phyloP scores from a whole-genome alignment of 2,888 invertebrate genomes.

The Operophtera brumata region DNA sequence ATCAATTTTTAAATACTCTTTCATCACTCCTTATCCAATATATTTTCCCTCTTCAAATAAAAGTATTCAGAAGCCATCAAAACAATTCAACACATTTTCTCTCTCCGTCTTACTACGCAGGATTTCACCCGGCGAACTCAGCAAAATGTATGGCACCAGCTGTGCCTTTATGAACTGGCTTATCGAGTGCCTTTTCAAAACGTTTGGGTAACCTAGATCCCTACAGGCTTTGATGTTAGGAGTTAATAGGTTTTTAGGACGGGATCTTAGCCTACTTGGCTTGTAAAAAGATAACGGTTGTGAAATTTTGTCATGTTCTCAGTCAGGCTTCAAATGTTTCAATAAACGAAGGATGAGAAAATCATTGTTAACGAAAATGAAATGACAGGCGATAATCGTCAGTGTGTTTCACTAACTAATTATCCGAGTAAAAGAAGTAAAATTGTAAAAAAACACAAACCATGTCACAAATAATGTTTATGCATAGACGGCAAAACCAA shows the following conservation, averaged over 20 bases:
- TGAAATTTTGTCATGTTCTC: neutral
- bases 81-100: conserved; percentile 7
- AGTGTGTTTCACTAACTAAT: no score
- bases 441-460: no score
- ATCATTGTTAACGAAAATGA: no score
- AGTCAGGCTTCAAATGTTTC: no score
- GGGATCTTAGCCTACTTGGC: neutral
- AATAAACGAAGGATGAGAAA: no score
- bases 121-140: conserved; percentile 3
- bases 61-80: conserved; percentile 1
- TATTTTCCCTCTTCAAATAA: conserved; percentile 1
- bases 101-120: neutral
- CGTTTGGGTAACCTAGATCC: conserved; percentile 22
- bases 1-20: neutral
- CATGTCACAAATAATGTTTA: no score
- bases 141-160: conserved; percentile 19
- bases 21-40: neutral
- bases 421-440: no score
- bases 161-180: conserved; percentile 32
- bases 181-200: conserved; percentile 36
- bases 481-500: no score
- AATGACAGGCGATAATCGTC: no score
- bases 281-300: conserved; percentile 4
- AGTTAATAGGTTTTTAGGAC: conserved; percentile 15
- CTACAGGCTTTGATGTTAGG: neutral